Evolutionary conservation across 1,140 invertebrate species (phyloP).

Genomic region (Batillaria attramentaria): DNA sequence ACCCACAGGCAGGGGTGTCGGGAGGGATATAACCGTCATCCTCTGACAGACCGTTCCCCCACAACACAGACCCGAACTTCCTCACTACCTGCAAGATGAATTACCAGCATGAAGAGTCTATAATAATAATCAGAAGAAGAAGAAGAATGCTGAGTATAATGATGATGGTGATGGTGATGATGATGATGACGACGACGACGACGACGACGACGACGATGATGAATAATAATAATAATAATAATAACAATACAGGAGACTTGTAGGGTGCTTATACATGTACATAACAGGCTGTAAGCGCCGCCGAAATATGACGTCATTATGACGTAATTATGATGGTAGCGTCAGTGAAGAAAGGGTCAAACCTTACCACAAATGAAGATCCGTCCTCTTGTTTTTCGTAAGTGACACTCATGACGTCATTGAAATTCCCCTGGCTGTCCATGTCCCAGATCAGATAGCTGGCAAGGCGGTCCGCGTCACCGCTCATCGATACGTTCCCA

Average conservation of each 20-base stretch:
- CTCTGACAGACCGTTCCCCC: conserved; percentile 49
- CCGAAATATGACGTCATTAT: too few species aligned
- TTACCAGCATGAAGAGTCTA: not conserved
- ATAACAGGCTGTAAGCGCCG: too few species aligned
- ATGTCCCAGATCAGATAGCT: conserved; percentile 33
- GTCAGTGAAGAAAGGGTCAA: too few species aligned
- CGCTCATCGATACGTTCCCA: conserved; percentile 21
- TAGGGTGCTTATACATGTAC: too few species aligned
- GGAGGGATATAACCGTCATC: conserved; percentile 44
- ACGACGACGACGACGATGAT: not conserved
- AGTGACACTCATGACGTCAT: not conserved
- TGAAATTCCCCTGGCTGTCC: conserved; percentile 8
- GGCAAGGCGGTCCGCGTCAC: conserved; percentile 16
- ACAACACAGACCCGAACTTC: too few species aligned
- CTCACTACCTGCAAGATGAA: not conserved
- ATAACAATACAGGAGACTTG: too few species aligned
- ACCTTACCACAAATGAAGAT: too few species aligned
- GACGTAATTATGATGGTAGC: too few species aligned
- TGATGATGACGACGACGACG: not conserved
- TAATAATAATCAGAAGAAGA: not conserved
- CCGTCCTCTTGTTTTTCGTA: too few species aligned
- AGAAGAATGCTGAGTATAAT: not conserved
- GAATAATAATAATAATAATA: too few species aligned
- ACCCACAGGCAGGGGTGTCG: conserved; percentile 57
- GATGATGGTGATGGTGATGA: not conserved